Conservation (phyloP, 1,140 invertebrate species). For the Dreissena polymorpha region DNA sequence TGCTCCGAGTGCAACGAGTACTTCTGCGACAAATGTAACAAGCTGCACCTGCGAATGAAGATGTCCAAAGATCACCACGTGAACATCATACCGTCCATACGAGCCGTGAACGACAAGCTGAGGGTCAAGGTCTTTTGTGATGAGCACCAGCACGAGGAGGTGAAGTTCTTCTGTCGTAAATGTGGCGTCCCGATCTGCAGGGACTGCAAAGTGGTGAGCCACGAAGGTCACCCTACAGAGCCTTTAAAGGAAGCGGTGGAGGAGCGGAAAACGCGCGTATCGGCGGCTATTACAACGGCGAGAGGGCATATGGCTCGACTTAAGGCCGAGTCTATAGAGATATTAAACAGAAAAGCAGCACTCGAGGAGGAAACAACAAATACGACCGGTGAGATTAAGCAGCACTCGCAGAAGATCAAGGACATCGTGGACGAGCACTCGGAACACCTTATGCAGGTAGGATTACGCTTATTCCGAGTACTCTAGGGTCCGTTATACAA, state of each 20-base stretch:
- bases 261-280: constrained; percentile 32
- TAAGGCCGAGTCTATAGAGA: constrained; percentile 46
- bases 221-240: constrained; percentile 42
- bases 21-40: constrained; percentile 52
- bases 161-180: constrained; percentile 46
- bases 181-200: constrained; percentile 47
- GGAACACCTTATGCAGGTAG: constrained; percentile 31
- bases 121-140: constrained; percentile 44
- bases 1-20: constrained; percentile 53
- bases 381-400: constrained; percentile 30
- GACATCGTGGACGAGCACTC: constrained; percentile 47
- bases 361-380: constrained; percentile 40
- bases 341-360: constrained; percentile 24
- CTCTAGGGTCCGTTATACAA: no score
- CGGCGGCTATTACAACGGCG: constrained; percentile 29
- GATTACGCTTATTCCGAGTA: no score
- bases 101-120: constrained; percentile 41
- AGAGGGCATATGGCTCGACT: constrained; percentile 47
- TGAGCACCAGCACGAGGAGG: constrained; percentile 41
- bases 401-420: constrained; percentile 39
- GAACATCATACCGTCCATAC: constrained; percentile 35
- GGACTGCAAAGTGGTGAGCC: constrained; percentile 44
- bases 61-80: constrained; percentile 47
- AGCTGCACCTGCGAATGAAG: constrained; percentile 49
- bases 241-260: constrained; percentile 33